Base-by-base conservation (phyloP, 2,888 invertebrate genomes). In the Stenolophus ochropezus region DNA sequence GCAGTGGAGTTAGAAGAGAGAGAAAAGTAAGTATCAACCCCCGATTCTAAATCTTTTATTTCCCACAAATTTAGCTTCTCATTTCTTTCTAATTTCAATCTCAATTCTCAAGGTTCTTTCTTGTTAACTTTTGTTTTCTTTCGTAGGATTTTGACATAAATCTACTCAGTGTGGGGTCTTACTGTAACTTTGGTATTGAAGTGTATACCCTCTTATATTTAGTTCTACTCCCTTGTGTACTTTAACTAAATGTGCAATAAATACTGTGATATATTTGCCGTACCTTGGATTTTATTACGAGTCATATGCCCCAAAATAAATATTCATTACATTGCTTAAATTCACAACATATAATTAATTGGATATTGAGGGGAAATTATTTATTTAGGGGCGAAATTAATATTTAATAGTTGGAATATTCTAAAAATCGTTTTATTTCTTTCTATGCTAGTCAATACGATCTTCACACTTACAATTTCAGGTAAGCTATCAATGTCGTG, bases 1-100 rank as follows among this genome's bases (percentile, higher is more conserved):
- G 93, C 94, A 85, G 93, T 94, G 90, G 94, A 94, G 89, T 91
- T 95, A 92, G 95, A 95, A 90, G 95, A 95, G 90, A 92, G 95
- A 88, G 95, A 95, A 91, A 95, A 95, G 95, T 95, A 93, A 95
- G 95, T 95, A 89, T 58, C 53, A n/a, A n/a, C n/a, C n/a, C n/a
- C n/a, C n/a, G n/a, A n/a, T n/a, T 0, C 20, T n/a, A 61, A 49
- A 77, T 21, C 77, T 42, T 61, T 56, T 73, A 56, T 53, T 69
- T 53, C 33, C 11, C 42, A 69, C 23, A 69, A 51, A 58, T 47
- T 79, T 25, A 33, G 27, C 33, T 27, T 79, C 53, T 27, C 69
- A 69, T 71, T 51, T 27, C 47, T 69, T 65, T 65, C 49, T 25
- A 61, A 69, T 69, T 33, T 69, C 49, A 49, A 51, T 79, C 42